These are phyloP conservation scores for Agelas oroides DNA, from an alignment of 37 sponge, comb jelly and placozoan genomes.

Conservation along the genomic window DNA sequence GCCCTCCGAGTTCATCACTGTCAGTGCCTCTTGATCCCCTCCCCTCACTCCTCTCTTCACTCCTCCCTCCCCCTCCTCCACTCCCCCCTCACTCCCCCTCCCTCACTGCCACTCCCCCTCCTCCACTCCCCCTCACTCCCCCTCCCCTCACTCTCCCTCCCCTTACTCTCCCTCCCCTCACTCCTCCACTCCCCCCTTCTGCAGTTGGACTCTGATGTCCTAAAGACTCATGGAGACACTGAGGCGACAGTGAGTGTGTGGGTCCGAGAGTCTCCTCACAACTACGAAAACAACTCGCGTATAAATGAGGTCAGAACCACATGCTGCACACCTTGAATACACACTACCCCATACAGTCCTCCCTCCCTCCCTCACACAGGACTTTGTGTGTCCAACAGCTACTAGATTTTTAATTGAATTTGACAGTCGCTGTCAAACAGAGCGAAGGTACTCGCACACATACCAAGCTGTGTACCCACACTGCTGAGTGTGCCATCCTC, in stretches of 20 bases:
- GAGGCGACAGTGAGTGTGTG: slow-evolving; percentile 60
- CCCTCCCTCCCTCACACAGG: background rate
- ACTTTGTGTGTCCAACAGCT: slow-evolving; percentile 46
- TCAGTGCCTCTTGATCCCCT: too few species aligned
- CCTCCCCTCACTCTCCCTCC: background rate
- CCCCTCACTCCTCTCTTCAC: too few species aligned
- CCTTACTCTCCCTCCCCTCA: background rate
- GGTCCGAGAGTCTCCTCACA: slow-evolving; percentile 73
- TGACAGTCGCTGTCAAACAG: slow-evolving; percentile 79
- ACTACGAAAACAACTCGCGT: slow-evolving; percentile 77
- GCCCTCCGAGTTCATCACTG: slow-evolving; percentile 5
- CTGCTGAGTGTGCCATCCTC: background rate
- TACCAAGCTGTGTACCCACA: too few species aligned
- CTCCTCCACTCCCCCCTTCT: background rate
- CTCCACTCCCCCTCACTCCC: too few species aligned
- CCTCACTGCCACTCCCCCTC: background rate
- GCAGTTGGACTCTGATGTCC: background rate
- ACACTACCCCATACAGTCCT: background rate
- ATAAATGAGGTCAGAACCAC: slow-evolving; percentile 34
- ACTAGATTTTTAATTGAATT: slow-evolving; percentile 72
- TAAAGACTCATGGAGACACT: background rate
- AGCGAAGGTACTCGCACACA: slow-evolving; percentile 55
- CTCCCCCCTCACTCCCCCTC: too few species aligned
- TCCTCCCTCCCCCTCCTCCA: too few species aligned
- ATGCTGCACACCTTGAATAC: background rate